Base-by-base conservation (phyloP, 2,797 vertebrate genomes). In the Oreochromis mossambicus region DNA sequence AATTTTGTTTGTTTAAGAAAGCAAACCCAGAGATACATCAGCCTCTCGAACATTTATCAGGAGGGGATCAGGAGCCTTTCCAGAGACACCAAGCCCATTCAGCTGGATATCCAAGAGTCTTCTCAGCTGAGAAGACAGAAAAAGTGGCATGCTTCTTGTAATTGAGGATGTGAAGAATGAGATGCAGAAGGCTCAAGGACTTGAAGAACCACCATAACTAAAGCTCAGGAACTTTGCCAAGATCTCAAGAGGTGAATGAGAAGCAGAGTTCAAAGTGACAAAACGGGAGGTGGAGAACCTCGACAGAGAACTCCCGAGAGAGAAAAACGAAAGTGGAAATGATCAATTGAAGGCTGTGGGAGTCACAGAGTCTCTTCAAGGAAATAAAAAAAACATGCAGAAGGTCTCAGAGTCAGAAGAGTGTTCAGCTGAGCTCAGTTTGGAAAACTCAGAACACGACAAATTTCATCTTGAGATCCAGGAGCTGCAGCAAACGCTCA, bases 11-110 rank as follows among this genome's bases (percentile, higher is more conserved):
- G 14, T 15, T 70, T 24, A 43, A 43, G 38, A 70, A n/a, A 43
- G 12, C 66, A 70, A 68, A 41, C n/a, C 63, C 36, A 68, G 13
- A 9, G 36, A 68, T 41, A 66, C 12, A 5, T 36, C 7, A 3
- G 36, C 61, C 36, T 66, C 36, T 41, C n/a, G n/a, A 68, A 41
- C 63, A 68, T 15, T 24, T 41, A 24, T 66, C 61, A 5, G 34
- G 34, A 38, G 34, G 61, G 12, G 3, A 38, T 38, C 1, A 1
- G 61, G 61, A 36, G 61, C 34, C 0, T 38, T 66, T 38, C 34
- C 36, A 41, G 61, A 66, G n/a, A 68, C 3, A 1, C 36, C 7
- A n/a, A 68, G 63, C 7, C 63, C 3, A 1, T 21, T 41, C 4
- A 41, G 61, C 61, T 68, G 36, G 12, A 68, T 13, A 41, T 14